Evolutionary conservation across 2,888 invertebrate genomes (phyloP), one percentile per base, ranked within the genome.

Genomic region (Erebia palarica): DNA sequence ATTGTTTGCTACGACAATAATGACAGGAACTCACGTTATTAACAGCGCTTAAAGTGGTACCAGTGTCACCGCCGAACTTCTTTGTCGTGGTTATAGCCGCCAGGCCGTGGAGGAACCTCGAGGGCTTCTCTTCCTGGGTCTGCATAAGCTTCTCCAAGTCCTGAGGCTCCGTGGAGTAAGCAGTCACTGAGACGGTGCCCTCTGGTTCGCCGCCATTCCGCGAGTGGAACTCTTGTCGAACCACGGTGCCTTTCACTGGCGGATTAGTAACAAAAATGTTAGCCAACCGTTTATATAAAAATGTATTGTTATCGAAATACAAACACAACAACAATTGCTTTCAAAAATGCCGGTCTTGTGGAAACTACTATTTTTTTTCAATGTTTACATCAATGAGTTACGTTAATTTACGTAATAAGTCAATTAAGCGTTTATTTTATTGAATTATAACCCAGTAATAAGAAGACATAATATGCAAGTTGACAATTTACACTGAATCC

Each of bases 241-340:
- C 93, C 76, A 96, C 95, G 71, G 96, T 95, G 80, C 96, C 96
- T 92, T 96, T 96, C 86, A 96, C 96, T 96, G 86, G 58, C 65
- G 57, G 51, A 69, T 73, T 65, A 68, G 64, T 65, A 71, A 75
- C 71, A 73, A 77, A 75, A 76, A 74, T 71, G 74, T 76, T 75
- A 73, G 74, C 72, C 70, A 77, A 76, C 70, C 67, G 72, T 77
- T 76, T 77, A 74, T 72, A 74, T 75, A 78, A 77, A 74, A 69
- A 64, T 64, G 71, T 70, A 75, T 77, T 75, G 78, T 76, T 75
- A 76, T 73, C 75, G 60, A 44, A 55, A 49, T 47, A n/a, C 60
- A 36, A 58, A 59, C 69, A 47, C 65, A 64, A 57, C 42, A 59
- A 42, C 16, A 47, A 58, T 58, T 60, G 60, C 60, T 16, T 42